Evolutionary conservation across 2,797 vertebrate species (phyloP).

Genomic region (Lagodon rhomboides): DNA sequence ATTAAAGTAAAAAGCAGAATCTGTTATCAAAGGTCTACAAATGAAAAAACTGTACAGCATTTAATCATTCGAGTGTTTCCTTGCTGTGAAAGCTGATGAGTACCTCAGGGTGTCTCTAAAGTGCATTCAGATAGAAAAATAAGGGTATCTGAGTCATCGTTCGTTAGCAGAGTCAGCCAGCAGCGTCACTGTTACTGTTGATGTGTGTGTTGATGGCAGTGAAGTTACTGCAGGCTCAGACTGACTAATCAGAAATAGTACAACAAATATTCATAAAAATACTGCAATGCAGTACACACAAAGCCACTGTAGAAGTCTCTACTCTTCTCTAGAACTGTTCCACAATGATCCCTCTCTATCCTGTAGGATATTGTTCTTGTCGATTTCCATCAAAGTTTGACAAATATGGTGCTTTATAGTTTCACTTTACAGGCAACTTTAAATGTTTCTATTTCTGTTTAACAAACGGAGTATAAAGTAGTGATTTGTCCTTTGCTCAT

Average conservation of each 20-base stretch:
- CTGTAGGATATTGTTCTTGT: too few relatives aligned
- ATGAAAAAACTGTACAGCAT: constrained; percentile 5
- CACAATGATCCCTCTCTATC: not conserved
- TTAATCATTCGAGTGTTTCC: constrained; percentile 29
- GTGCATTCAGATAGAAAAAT: constrained; percentile 74
- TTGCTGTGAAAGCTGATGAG: constrained; percentile 38
- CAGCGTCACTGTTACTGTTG: not conserved
- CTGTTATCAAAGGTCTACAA: constrained; percentile 10
- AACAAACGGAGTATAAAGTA: too few relatives aligned
- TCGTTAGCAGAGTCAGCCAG: constrained; percentile 12
- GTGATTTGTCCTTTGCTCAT: not conserved
- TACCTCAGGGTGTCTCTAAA: constrained; percentile 79
- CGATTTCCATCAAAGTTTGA: not conserved
- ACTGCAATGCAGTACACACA: not conserved
- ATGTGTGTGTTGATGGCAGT: constrained; percentile 2
- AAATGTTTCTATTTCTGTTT: too few relatives aligned
- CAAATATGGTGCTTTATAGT: not conserved
- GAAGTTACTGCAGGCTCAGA: not conserved
- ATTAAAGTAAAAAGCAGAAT: not conserved
- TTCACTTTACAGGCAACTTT: too few relatives aligned
- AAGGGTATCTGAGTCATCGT: constrained; percentile 45
- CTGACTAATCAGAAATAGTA: constrained; percentile 2
- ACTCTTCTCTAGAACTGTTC: not conserved
- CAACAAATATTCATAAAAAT: not conserved
- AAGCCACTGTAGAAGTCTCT: constrained; percentile 8